A percentile compares a stretch with the other conserved stretches of the same genome.
These are phyloP conservation scores for Ephialtes manifestator DNA, from an alignment of 2,888 invertebrate genomes.

Conservation along the genomic window DNA sequence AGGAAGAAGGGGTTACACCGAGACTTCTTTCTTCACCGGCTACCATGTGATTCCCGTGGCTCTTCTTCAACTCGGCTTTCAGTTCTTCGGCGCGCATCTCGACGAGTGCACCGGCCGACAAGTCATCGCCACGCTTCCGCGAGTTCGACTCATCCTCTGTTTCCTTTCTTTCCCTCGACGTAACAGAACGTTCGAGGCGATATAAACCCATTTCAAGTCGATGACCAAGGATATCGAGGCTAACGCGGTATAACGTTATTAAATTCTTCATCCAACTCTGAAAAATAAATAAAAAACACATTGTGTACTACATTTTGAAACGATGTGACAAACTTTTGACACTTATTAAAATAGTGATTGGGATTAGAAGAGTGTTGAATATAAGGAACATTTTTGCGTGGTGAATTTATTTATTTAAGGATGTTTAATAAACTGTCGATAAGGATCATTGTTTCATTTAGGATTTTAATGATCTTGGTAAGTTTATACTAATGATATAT, in stretches of 20 bases:
- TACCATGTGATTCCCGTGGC: slow-evolving; percentile 61
- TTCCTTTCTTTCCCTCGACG: slow-evolving; percentile 62
- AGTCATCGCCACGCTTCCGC: slow-evolving; percentile 70
- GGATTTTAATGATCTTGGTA: slow-evolving; percentile 8
- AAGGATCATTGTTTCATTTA: neutral
- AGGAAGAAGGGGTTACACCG: slow-evolving; percentile 43
- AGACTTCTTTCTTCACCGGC: slow-evolving; percentile 54
- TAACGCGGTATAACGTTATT: slow-evolving; percentile 14
- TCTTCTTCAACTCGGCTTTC: slow-evolving; percentile 58
- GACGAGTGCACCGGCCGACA: slow-evolving; percentile 67
- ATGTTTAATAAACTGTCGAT: slow-evolving; percentile 1
- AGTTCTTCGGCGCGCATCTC: slow-evolving; percentile 70
- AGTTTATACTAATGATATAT: slow-evolving; percentile 17
- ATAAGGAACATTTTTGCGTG: neutral
- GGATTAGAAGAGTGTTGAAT: neutral
- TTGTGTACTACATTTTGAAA: neutral
- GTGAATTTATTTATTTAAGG: neutral
- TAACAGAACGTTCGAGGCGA: slow-evolving; percentile 22
- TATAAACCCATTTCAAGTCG: slow-evolving; percentile 22
- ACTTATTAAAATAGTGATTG: neutral
- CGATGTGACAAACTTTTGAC: neutral
- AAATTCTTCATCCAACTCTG: neutral
- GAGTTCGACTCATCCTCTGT: slow-evolving; percentile 53
- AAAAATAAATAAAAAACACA: neutral
- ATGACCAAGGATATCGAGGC: slow-evolving; percentile 41